Percentiles rank a stretch among this genome's conserved stretches.
These are phyloP conservation scores for Cephalopholis sonnerati DNA, from an alignment of 2,113 vertebrate genomes.

Conservation along the genomic window DNA sequence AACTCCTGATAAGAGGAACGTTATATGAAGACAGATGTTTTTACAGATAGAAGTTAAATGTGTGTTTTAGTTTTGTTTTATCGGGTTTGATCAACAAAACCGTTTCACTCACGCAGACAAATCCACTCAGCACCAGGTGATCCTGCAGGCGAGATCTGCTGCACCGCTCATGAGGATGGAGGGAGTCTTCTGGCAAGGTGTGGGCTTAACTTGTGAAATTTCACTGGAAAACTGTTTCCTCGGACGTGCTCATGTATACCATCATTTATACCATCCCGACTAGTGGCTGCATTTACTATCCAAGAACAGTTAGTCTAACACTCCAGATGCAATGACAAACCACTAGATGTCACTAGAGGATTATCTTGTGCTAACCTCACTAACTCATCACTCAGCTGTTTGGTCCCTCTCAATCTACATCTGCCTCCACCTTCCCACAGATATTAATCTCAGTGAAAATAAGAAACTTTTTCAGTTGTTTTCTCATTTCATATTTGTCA, in stretches of 20 bases:
- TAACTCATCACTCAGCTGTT: neutral
- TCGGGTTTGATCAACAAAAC: neutral
- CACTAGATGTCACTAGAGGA: slow-evolving; percentile 39
- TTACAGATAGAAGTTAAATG: neutral
- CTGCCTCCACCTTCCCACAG: neutral
- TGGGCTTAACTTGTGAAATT: neutral
- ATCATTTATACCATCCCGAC: neutral
- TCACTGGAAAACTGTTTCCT: accelerated
- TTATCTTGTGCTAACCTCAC: neutral
- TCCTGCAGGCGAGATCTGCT: slow-evolving; percentile 86
- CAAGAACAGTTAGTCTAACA: neutral
- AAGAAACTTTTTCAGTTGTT: accelerated
- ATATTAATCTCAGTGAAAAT: neutral
- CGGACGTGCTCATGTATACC: too few relatives aligned
- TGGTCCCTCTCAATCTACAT: neutral
- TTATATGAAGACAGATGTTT: neutral
- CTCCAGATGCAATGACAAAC: neutral
- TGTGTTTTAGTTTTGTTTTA: neutral
- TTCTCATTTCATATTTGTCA: neutral
- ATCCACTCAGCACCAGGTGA: slow-evolving; percentile 88
- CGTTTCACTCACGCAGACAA: slow-evolving; percentile 83
- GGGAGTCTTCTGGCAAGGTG: slow-evolving; percentile 87
- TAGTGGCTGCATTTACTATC: neutral
- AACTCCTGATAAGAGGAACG: neutral
- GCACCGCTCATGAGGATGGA: slow-evolving; percentile 85